Percentiles rank a stretch among this genome's conserved stretches.
phyloP scores from a whole-genome alignment of 2,797 vertebrate species.

The Pseudomugil tenellus region DNA sequence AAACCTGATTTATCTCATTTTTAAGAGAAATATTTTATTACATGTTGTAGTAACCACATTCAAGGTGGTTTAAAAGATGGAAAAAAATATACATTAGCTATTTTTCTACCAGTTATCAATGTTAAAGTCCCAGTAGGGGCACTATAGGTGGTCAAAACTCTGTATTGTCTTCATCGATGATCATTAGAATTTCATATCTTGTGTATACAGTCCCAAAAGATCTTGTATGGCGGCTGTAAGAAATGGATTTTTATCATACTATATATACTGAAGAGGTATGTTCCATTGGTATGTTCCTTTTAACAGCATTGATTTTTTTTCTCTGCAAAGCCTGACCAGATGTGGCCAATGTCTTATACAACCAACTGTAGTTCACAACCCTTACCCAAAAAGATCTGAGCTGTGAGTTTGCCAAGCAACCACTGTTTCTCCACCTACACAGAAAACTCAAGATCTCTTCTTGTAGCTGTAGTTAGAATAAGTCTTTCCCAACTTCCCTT shows the following conservation, averaged over 20 bases:
- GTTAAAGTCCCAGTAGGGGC: not conserved
- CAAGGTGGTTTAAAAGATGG: not conserved
- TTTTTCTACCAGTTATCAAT: not conserved
- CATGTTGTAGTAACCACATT: not conserved
- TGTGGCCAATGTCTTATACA: not conserved
- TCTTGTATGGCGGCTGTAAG: not conserved
- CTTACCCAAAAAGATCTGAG: not conserved
- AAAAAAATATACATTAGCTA: not conserved
- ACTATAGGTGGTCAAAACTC: not conserved
- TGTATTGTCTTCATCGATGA: not conserved
- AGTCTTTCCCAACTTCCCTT: slow-evolving; percentile 4
- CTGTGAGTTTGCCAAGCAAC: not conserved
- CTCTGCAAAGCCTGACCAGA: slow-evolving; percentile 1
- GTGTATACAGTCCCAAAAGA: not conserved
- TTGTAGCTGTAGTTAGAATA: not conserved
- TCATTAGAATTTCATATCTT: not conserved
- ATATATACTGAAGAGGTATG: not conserved
- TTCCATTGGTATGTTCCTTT: not conserved
- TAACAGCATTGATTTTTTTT: not conserved
- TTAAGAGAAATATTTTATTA: not conserved
- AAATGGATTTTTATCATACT: not conserved
- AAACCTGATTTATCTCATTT: not conserved
- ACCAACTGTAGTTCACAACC: not conserved
- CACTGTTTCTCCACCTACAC: not conserved
- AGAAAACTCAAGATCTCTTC: not conserved